phyloP scores from a whole-genome alignment of 2,888 invertebrate species.

The Perizoma flavofasciatum region DNA sequence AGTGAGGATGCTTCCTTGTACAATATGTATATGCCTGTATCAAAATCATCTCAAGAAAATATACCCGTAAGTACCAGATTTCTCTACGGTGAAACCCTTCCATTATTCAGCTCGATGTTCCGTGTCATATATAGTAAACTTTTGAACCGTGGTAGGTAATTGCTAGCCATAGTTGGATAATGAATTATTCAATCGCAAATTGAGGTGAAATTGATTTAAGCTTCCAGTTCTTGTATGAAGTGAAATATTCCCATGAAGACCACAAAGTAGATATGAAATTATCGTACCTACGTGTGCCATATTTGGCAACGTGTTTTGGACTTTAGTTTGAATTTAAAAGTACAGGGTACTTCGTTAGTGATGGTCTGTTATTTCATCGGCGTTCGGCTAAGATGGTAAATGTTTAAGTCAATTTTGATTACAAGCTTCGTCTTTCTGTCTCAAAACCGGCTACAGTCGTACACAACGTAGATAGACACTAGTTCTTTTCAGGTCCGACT shows the following conservation, averaged over 20 bases:
- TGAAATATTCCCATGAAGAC: background rate
- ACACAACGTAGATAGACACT: too few species aligned
- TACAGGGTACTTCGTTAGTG: too few species aligned
- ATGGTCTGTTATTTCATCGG: too few species aligned
- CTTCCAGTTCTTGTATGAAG: background rate
- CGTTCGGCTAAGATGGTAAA: too few species aligned
- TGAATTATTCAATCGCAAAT: slow-evolving; percentile 20
- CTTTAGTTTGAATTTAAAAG: too few species aligned
- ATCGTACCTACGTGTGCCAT: too few species aligned
- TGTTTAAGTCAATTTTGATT: too few species aligned
- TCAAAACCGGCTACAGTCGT: too few species aligned
- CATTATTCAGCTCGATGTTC: slow-evolving; percentile 27
- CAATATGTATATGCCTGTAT: background rate
- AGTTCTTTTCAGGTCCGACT: background rate
- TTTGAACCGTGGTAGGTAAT: slow-evolving; percentile 15
- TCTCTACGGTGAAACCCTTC: slow-evolving; percentile 12
- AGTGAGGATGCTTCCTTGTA: too few species aligned
- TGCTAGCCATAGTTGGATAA: slow-evolving; percentile 12
- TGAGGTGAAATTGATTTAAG: slow-evolving; percentile 11
- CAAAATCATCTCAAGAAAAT: background rate
- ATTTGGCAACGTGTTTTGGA: too few species aligned
- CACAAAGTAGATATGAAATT: too few species aligned
- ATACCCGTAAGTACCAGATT: background rate
- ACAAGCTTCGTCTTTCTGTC: too few species aligned
- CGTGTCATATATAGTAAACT: slow-evolving; percentile 7